Evolutionary conservation across 2,113 vertebrate species (phyloP).

Genomic region (Chloroceryle aenea): DNA sequence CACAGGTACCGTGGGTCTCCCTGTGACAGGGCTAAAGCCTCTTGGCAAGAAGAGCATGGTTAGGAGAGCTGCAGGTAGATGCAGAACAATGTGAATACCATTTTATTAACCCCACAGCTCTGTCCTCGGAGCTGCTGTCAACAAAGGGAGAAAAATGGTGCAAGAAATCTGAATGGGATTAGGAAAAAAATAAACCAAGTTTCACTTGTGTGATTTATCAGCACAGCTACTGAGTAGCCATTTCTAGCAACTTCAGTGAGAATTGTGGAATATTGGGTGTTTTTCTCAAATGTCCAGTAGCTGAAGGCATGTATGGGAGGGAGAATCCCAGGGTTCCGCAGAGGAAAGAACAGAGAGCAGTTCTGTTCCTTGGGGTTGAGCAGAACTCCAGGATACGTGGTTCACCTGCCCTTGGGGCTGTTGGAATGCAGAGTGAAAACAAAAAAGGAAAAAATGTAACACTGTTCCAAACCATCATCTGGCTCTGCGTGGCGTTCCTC

Average conservation of each 20-base stretch:
- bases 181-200: neutral
- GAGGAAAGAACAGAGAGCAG: neutral
- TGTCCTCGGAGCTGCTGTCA: neutral
- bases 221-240: neutral
- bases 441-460: neutral
- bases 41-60: neutral
- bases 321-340: neutral
- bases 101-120: neutral
- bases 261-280: neutral
- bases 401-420: neutral
- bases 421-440: neutral
- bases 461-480: neutral
- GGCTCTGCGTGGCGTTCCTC: neutral
- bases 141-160: neutral
- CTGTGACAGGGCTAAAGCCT: neutral
- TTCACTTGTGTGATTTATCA: neutral
- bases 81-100: neutral
- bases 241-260: neutral
- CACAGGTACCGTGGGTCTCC: neutral
- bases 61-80: neutral
- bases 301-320: neutral
- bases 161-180: neutral
- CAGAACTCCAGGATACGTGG: neutral
- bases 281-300: neutral
- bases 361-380: neutral